These are phyloP conservation scores for Adela reaumurella DNA, from an alignment of 2,888 invertebrate genomes.

Conservation along the genomic window DNA sequence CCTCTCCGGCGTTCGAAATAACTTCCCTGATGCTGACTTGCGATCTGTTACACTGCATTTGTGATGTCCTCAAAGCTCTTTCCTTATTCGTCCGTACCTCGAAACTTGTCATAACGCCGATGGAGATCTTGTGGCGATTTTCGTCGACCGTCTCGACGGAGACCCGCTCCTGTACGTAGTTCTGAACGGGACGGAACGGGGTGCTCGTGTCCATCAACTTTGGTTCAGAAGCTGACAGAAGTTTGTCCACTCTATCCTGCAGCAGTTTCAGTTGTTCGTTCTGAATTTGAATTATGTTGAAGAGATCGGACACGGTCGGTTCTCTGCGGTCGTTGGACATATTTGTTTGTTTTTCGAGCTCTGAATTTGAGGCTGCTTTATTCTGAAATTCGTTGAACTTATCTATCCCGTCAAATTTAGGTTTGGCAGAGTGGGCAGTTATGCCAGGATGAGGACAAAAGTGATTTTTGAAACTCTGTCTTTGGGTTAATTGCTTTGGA, in stretches of 20 bases:
- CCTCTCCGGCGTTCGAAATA: conserved; percentile 25
- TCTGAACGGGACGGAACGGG: conserved; percentile 20
- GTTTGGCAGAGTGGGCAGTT: no score
- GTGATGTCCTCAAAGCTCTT: conserved; percentile 25
- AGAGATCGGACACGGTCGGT: conserved; percentile 56
- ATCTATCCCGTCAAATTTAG: no score
- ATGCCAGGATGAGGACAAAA: neutral
- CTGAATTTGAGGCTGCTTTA: conserved; percentile 20
- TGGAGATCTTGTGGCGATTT: conserved; percentile 57
- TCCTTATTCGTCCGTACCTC: conserved; percentile 52
- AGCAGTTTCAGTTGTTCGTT: conserved; percentile 63
- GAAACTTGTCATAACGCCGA: conserved; percentile 71
- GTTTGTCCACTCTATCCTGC: conserved; percentile 61
- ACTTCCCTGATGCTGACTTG: conserved; percentile 43
- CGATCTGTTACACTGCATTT: conserved; percentile 41
- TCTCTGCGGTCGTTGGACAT: conserved; percentile 38
- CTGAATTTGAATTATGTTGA: conserved; percentile 63
- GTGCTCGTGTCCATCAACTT: conserved; percentile 17
- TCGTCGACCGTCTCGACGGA: conserved; percentile 29
- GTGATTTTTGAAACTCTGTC: neutral
- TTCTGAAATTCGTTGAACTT: no score
- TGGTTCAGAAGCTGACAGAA: conserved; percentile 26
- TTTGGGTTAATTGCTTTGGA: no score
- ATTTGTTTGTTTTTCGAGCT: conserved; percentile 28
- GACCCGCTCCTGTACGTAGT: conserved; percentile 27